Base-by-base conservation (phyloP, 2,888 invertebrate genomes). In the Homarus gammarus region DNA sequence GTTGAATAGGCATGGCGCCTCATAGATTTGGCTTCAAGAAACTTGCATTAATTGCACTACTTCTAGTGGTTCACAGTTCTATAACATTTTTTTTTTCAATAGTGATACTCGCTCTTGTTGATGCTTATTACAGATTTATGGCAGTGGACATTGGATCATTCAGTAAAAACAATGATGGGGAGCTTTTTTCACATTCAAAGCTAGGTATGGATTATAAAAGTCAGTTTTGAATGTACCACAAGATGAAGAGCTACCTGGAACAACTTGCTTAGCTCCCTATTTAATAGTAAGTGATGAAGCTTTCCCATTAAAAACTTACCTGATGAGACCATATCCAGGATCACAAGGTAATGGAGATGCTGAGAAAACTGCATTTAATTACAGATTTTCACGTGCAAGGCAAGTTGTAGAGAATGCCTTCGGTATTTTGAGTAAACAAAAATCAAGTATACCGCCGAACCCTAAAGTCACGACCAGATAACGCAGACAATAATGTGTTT, bases 371-470 rank as follows among this genome's bases (percentile, higher is more conserved):
- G 2, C 15, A 22, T 78, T 78, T 15, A 78, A 27, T 78, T 78
- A 49, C 10, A 22, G n/a, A n/a, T n/a, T 40, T 38, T 78, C 78
- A 78, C 51, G 51, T 78, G 44, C 78, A 78, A 78, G 78, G 78
- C 31, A 40, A n/a, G 78, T 44, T 78, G 40, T 78, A 22, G 51
- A 78, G 27, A 78, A 44, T 27, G 49, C 78, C 78, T 44, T 38
- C 15, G 78, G 78, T 10, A 78, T 44, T 22, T 3, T 78, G 78
- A 78, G 12, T 31, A 40, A 78, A n/a, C n/a, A 78, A 49, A 5
- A 40, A 40, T 78, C 15, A 40, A 78, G 38, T 44, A 78, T 44
- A 78, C 33, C 78, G 40, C 8, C 31, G 44, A 33, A 22, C 78
- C 5, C 18, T 78, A 5, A 44, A 44, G 31, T 78, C 38, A 8